phyloP scores from a whole-genome alignment of 2,888 invertebrate genomes.

The Troglohyphantes excavatus region DNA sequence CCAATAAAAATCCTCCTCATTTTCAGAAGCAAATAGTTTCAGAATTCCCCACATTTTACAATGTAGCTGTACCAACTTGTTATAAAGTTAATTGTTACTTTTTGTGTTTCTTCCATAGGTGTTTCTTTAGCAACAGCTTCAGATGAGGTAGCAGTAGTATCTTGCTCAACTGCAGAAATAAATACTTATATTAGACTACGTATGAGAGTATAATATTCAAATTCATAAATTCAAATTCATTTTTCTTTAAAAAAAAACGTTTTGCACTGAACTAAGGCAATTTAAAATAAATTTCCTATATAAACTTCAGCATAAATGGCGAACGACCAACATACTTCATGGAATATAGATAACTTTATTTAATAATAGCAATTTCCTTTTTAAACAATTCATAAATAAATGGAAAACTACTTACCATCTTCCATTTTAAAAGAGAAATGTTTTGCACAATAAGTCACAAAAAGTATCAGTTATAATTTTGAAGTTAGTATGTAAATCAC shows the following conservation, averaged over 20 bases:
- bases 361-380: no score
- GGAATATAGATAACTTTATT: no score
- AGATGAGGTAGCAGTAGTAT: conserved; percentile 27
- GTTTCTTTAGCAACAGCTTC: conserved; percentile 60
- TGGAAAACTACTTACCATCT: not conserved
- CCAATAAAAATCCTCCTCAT: no score
- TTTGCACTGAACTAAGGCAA: no score
- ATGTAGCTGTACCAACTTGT: no score
- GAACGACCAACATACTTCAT: not conserved
- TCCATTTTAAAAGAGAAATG: not conserved
- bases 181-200: not conserved
- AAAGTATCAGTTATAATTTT: not conserved
- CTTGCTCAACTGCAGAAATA: conserved; percentile 52
- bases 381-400: not conserved
- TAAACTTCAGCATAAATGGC: not conserved
- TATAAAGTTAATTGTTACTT: conserved; percentile 18
- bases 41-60: no score
- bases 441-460: not conserved
- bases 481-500: not conserved
- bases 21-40: no score
- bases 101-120: conserved; percentile 54
- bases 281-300: no score
- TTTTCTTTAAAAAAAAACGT: no score
- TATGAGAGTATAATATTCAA: not conserved
- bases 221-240: no score